Percentiles rank a stretch among this genome's conserved stretches.
Conservation (phyloP, 1,140 invertebrate genomes). For the Brachionus sp. region DNA sequence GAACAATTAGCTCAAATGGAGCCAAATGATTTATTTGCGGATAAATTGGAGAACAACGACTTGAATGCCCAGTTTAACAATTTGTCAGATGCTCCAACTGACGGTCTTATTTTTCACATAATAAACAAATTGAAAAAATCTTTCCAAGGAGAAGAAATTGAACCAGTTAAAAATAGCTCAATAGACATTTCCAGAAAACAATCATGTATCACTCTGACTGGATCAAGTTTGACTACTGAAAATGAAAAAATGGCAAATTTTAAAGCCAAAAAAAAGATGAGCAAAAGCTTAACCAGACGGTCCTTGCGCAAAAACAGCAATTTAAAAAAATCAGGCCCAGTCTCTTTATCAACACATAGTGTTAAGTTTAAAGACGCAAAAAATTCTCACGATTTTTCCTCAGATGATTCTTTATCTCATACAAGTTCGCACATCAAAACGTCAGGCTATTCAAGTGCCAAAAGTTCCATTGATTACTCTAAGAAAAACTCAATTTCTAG, state of each 20-base stretch:
- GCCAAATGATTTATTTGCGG: not conserved
- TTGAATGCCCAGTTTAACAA: not conserved
- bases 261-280: not conserved
- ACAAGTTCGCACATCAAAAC: not conserved
- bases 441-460: not conserved
- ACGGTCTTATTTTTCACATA: not conserved
- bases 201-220: not conserved
- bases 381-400: not conserved
- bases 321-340: not conserved
- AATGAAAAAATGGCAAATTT: not conserved
- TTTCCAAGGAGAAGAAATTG: not conserved
- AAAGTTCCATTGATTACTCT: constrained; percentile 6
- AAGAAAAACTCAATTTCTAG: constrained; percentile 34
- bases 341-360: not conserved
- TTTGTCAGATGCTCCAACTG: not conserved
- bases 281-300: not conserved
- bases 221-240: not conserved
- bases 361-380: constrained; percentile 5
- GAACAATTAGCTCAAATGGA: not conserved
- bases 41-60: not conserved
- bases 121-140: not conserved
- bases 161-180: not conserved
- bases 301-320: not conserved
- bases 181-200: not conserved
- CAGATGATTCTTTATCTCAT: not conserved